phyloP scores from a whole-genome alignment of 2,888 invertebrate genomes.

The Caenorhabditis sp. region DNA sequence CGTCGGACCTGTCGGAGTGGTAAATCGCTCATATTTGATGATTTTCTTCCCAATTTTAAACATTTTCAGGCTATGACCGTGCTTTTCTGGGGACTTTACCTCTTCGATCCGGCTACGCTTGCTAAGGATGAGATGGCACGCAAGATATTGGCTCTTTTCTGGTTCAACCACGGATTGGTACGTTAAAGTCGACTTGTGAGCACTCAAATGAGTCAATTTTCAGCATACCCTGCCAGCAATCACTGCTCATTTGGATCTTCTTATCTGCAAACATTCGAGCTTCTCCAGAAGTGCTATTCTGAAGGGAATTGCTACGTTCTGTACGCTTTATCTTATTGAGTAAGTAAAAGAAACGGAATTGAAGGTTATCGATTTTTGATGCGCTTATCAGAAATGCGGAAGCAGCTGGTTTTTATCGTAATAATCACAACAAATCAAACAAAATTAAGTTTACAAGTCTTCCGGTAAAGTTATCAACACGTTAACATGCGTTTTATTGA shows the following conservation, averaged over 20 bases:
- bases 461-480: no score
- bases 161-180: conserved; percentile 76
- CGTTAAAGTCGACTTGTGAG: conserved; percentile 1
- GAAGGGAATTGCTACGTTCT: conserved; percentile 60
- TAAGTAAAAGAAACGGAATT: no score
- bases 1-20: conserved; percentile 64
- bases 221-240: conserved; percentile 75
- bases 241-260: conserved; percentile 69
- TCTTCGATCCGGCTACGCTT: conserved; percentile 70
- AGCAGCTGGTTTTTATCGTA: no score
- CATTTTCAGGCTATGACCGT: conserved; percentile 70
- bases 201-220: no score
- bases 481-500: no score
- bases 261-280: conserved; percentile 65
- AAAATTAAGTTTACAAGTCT: no score
- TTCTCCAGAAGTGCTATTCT: conserved; percentile 53
- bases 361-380: no score
- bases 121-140: conserved; percentile 68
- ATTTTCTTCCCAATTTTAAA: background rate
- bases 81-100: conserved; percentile 74
- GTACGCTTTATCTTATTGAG: conserved; percentile 69
- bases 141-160: conserved; percentile 63
- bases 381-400: no score
- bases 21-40: no score
- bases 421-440: no score